Evolutionary conservation across 2,113 vertebrate genomes (phyloP).

Genomic region (Etheostoma cragini): DNA sequence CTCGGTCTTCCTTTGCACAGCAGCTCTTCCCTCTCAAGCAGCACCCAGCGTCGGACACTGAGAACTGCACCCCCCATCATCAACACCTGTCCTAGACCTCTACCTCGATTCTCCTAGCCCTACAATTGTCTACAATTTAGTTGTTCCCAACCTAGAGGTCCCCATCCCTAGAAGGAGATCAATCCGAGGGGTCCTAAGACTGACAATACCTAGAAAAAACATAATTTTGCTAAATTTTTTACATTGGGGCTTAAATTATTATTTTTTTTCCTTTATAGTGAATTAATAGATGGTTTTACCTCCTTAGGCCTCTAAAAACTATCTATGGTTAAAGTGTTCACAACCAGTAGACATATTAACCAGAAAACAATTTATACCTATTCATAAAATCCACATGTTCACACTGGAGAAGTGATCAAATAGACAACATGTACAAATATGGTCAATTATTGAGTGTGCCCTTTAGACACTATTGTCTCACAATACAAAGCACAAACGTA

Average conservation of each 20-base stretch:
- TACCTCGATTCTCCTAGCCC: background rate
- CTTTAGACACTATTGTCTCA: background rate
- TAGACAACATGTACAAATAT: background rate
- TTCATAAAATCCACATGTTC: background rate
- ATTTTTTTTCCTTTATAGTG: background rate
- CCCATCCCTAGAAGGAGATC: background rate
- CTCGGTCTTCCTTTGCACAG: background rate
- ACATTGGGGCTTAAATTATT: too few relatives aligned
- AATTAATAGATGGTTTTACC: background rate
- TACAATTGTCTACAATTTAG: background rate
- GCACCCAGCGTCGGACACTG: slow-evolving; percentile 36
- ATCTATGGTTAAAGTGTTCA: background rate
- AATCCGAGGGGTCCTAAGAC: background rate
- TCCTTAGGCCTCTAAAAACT: background rate
- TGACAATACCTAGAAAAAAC: background rate
- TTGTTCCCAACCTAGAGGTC: background rate
- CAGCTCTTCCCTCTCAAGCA: slow-evolving; percentile 32
- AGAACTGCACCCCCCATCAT: slow-evolving; percentile 12
- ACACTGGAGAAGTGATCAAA: background rate
- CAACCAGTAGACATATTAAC: background rate
- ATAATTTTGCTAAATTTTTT: background rate
- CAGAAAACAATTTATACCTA: background rate
- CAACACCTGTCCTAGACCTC: background rate
- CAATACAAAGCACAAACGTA: background rate
- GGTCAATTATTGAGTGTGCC: background rate